These are phyloP conservation scores for Champsocephalus esox DNA, from an alignment of 2,797 vertebrate genomes.

Conservation along the genomic window DNA sequence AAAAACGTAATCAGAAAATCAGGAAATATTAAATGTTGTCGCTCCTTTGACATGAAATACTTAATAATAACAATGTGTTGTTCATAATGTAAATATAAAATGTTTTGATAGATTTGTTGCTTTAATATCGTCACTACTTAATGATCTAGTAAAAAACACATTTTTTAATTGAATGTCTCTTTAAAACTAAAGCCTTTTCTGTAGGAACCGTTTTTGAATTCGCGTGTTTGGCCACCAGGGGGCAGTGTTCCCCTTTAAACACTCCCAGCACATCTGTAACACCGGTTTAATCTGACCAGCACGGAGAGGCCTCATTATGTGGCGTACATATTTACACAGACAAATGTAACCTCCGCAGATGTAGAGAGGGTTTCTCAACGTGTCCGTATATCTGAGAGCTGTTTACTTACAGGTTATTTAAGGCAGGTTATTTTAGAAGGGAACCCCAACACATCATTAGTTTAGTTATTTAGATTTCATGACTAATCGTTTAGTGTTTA, in stretches of 20 bases:
- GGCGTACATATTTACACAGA: constrained; percentile 44
- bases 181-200: not conserved
- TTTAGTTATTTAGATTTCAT: no score
- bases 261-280: constrained; percentile 6
- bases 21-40: no score
- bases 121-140: no score
- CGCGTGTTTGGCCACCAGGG: constrained; percentile 41
- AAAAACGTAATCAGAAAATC: no score
- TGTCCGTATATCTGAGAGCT: not conserved
- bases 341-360: constrained; percentile 31
- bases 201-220: not conserved
- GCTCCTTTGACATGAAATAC: no score
- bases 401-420: not conserved
- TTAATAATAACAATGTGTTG: no score
- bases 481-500: no score
- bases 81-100: no score
- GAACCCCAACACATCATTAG: not conserved
- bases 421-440: constrained; percentile 1
- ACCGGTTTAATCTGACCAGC: constrained; percentile 2
- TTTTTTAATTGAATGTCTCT: no score
- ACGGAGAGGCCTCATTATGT: constrained; percentile 2
- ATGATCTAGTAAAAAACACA: no score
- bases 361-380: not conserved
- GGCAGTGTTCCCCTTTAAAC: constrained; percentile 61
- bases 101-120: no score